phyloP scores from a whole-genome alignment of 2,797 vertebrate genomes.

The Hydrolagus colliei region DNA sequence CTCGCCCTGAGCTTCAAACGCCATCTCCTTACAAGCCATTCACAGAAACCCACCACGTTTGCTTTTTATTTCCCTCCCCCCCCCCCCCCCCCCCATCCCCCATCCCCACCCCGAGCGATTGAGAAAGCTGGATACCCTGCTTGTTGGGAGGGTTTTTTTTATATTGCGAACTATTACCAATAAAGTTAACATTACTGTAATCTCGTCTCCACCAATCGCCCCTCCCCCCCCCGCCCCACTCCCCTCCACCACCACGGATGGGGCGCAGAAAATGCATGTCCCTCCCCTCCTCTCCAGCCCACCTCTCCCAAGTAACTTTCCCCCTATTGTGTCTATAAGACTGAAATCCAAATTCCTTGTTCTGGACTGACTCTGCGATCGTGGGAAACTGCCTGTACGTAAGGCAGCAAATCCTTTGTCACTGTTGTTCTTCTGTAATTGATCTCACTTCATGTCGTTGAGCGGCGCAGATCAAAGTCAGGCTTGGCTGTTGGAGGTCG shows the following conservation, averaged over 20 bases:
- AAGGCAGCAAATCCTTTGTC: constrained; percentile 63
- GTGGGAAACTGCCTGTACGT: constrained; percentile 74
- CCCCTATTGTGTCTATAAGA: constrained; percentile 38
- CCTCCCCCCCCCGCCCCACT: constrained; percentile 33
- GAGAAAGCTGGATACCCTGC: too few species aligned
- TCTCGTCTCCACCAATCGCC: constrained; percentile 11
- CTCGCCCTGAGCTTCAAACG: neutral
- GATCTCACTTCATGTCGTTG: constrained; percentile 65
- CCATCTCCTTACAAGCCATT: neutral
- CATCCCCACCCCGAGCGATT: too few species aligned
- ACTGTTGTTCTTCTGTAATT: constrained; percentile 72
- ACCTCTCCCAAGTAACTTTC: constrained; percentile 39
- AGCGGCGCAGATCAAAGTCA: constrained; percentile 65
- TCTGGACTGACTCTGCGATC: constrained; percentile 55
- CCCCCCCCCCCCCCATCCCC: too few species aligned
- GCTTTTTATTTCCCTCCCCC: too few species aligned
- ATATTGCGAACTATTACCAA: neutral
- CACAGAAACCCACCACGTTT: too few species aligned
- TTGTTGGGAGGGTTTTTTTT: neutral
- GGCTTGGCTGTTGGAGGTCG: constrained; percentile 58
- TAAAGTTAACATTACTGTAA: constrained; percentile 26
- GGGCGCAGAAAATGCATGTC: constrained; percentile 32
- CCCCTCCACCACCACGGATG: constrained; percentile 22
- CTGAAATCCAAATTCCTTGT: constrained; percentile 43
- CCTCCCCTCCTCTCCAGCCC: constrained; percentile 32